Base-by-base conservation (phyloP, 2,888 invertebrate species). In the Drosophila melanosoma region DNA sequence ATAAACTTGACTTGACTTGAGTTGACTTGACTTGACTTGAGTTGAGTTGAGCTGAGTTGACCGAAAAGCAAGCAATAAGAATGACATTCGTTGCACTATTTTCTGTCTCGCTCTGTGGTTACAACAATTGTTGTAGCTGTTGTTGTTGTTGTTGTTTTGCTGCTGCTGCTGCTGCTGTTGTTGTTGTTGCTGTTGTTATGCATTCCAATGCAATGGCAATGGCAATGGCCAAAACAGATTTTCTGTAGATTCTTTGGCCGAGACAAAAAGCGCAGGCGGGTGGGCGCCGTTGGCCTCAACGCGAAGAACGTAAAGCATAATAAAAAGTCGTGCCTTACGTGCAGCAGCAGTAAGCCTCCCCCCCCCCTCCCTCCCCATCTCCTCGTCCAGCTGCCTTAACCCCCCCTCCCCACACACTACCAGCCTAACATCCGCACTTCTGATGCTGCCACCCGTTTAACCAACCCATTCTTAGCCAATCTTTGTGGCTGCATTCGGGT, bases 261-360 rank as follows among this genome's bases (percentile, higher is more conserved):
- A 76, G 64, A 83, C 79, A 81, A 83, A 88, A 81, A 81, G 79
- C 87, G 87, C 88, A 88, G 88, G 85, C 85, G 85, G 85, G 89
- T 85, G 85, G 85, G 87, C 84, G 88, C 85, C 85, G 81, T 79
- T 86, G 88, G 86, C 87, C 79, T 69, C 70, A 79, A 68, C 77
- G 74, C 88, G 83, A 79, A 67, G 75, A 87, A 79, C 89, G 85
- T 88, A 86, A 88, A 85, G 84, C 87, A 85, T 85, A 86, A 85
- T 85, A 85, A 85, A 88, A 87, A 87, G 82, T 89, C 86, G 86
- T 87, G 86, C 86, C 85, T 87, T 82, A 87, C 89, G 87, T 87
- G 86, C 86, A 87, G 89, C 87, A 70, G 82, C 74, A 57, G 40
- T 35, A 35, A 36, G 59, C 56, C 51, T 38, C 49, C 58, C 23